Base-by-base conservation (phyloP, 1,140 invertebrate genomes). In the Pseudomyrmex concolor region DNA sequence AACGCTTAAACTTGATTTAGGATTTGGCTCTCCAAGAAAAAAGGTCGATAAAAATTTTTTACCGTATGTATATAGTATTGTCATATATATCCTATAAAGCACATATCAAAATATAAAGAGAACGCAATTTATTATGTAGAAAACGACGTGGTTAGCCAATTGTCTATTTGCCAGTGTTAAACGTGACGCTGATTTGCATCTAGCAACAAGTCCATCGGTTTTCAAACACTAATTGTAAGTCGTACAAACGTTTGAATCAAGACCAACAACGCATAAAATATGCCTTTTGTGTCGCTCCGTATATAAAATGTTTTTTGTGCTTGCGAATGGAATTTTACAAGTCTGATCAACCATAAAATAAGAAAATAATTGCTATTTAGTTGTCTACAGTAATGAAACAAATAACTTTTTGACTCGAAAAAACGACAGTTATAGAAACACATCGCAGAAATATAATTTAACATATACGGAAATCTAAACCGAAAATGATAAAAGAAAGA, bases 151-250 rank as follows among this genome's bases (percentile, higher is more conserved):
- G 76, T 15, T 7, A 64, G 90, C 90, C 90, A 90, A 91, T 89
- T 89, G 84, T 86, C 89, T 84, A 80, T 84, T 80, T 91, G 91
- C 91, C 90, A 91, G 86, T 85, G 76, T 84, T 77, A 88, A 87
- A 90, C 64, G 45, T 63, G 62, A 76, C 70, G 62, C 57, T 71
- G 62, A 60, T 84, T 59, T 67, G 71, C 55, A 34, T 83, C 73
- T 73, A 88, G 89, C 88, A 91, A 91, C 90, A 91, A 90, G 91
- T 82, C 50, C 76, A 68, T 34, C 55, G 60, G 55, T 60, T 34
- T 60, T 81, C 22, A 19, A 60, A 74, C 64, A 59, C 50, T 45
- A 62, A n/a, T n/a, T n/a, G n/a, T n/a, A n/a, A 66, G 54, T 70
- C 34, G 67, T 48, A 19, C 48, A 76, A 60, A 34, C 22, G 60